Evolutionary conservation across 2,113 vertebrate genomes (phyloP).

Genomic region (Larimichthys polyactis): DNA sequence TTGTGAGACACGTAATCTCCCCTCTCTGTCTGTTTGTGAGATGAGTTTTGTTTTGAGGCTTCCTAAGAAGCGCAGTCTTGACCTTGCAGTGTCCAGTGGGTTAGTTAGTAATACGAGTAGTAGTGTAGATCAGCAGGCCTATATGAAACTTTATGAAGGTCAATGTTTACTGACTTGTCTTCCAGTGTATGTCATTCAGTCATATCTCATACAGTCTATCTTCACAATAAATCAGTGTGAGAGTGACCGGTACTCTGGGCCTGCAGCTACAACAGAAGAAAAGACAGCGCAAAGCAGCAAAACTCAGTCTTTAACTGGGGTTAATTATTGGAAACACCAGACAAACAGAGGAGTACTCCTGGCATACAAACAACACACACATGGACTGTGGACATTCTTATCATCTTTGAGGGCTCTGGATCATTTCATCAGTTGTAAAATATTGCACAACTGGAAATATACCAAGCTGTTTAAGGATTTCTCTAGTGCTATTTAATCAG

Average conservation of each 20-base stretch:
- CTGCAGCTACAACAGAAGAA: background rate
- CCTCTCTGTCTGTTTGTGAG: background rate
- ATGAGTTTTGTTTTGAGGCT: background rate
- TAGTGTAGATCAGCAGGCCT: background rate
- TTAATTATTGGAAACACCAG: background rate
- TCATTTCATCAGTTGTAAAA: slow-evolving; percentile 47
- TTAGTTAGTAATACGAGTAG: background rate
- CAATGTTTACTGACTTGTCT: background rate
- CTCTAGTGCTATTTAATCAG: background rate
- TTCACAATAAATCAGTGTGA: background rate
- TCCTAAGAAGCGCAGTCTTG: background rate
- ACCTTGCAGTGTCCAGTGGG: background rate
- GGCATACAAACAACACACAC: background rate
- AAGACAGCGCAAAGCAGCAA: background rate
- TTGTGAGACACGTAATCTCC: background rate
- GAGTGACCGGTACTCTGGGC: background rate
- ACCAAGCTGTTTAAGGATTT: background rate
- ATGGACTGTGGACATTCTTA: slow-evolving; percentile 22
- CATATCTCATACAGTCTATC: background rate
- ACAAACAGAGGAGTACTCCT: slow-evolving; percentile 27
- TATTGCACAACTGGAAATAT: slow-evolving; percentile 36
- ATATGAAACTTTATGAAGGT: background rate
- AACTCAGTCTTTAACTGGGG: background rate
- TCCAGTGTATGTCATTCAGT: background rate
- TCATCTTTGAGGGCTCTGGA: slow-evolving; percentile 8